A percentile compares a stretch with the other conserved stretches of the same genome.
These are phyloP conservation scores for Morpho deidamia DNA, from an alignment of 2,888 invertebrate genomes.

Conservation along the genomic window DNA sequence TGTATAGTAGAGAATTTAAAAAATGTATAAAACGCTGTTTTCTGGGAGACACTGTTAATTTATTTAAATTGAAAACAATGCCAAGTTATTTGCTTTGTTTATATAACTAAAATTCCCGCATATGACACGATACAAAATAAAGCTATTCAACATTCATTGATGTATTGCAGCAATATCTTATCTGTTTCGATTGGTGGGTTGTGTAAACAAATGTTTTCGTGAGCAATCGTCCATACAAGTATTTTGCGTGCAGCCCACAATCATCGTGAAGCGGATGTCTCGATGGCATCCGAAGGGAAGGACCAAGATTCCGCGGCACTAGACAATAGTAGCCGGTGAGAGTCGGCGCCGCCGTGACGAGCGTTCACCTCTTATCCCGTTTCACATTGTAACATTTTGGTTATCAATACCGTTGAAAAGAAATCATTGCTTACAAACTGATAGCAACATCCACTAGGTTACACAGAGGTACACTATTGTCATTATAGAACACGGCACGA, in stretches of 20 bases:
- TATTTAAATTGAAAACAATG: no score
- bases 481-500: slow-evolving; percentile 64
- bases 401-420: slow-evolving; percentile 27
- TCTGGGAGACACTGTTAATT: no score
- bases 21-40: no score
- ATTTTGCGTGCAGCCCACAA: slow-evolving; percentile 63
- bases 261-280: slow-evolving; percentile 59
- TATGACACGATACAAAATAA: neutral
- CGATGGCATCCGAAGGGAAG: slow-evolving; percentile 73
- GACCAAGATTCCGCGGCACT: slow-evolving; percentile 76
- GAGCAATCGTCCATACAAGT: slow-evolving; percentile 42
- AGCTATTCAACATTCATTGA: neutral
- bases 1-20: no score
- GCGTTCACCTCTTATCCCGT: slow-evolving; percentile 74
- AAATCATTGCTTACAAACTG: slow-evolving; percentile 46
- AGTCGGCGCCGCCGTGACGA: slow-evolving; percentile 75
- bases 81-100: no score
- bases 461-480: slow-evolving; percentile 54
- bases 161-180: slow-evolving; percentile 43
- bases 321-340: slow-evolving; percentile 75
- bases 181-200: slow-evolving; percentile 47
- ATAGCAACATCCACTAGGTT: slow-evolving; percentile 56
- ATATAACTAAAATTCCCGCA: no score
- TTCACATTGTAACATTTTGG: slow-evolving; percentile 48
- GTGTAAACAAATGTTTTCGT: slow-evolving; percentile 44